A percentile compares a stretch with the other conserved stretches of the same genome.
Evolutionary conservation across 2,888 invertebrate genomes (phyloP).

Genomic region (Venusia cambrica): DNA sequence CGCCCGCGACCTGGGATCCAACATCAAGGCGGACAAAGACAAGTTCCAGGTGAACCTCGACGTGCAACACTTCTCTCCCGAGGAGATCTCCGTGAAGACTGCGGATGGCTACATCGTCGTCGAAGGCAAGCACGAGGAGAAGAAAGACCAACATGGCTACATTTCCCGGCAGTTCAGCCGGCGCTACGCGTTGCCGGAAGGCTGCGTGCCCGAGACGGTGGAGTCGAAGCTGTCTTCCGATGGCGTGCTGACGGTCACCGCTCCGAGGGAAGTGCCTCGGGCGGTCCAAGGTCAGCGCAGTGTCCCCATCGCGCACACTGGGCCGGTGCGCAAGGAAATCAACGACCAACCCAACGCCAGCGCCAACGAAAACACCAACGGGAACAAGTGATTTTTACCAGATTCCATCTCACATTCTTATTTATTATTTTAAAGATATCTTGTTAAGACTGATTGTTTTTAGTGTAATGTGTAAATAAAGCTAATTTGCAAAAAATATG

Average conservation of each 20-base stretch:
- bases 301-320: conserved; percentile 82
- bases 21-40: conserved; percentile 72
- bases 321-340: conserved; percentile 78
- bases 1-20: conserved; percentile 74
- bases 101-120: conserved; percentile 85
- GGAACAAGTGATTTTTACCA: too few relatives aligned
- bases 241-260: conserved; percentile 86
- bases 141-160: conserved; percentile 87
- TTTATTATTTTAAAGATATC: too few relatives aligned
- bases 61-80: conserved; percentile 88
- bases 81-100: conserved; percentile 88
- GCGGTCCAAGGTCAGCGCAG: conserved; percentile 69
- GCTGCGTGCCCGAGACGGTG: conserved; percentile 85
- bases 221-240: conserved; percentile 88
- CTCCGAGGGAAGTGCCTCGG: conserved; percentile 70
- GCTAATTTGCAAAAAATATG: too few relatives aligned
- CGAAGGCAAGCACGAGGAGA: conserved; percentile 90
- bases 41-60: conserved; percentile 84
- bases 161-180: conserved; percentile 88
- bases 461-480: too few relatives aligned
- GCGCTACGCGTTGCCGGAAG: conserved; percentile 88
- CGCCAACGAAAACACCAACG: too few relatives aligned
- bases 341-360: conserved; percentile 74
- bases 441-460: too few relatives aligned
- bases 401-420: too few relatives aligned